Evolutionary conservation across 2,113 vertebrate species (phyloP).

Genomic region (Ailurus styani): DNA sequence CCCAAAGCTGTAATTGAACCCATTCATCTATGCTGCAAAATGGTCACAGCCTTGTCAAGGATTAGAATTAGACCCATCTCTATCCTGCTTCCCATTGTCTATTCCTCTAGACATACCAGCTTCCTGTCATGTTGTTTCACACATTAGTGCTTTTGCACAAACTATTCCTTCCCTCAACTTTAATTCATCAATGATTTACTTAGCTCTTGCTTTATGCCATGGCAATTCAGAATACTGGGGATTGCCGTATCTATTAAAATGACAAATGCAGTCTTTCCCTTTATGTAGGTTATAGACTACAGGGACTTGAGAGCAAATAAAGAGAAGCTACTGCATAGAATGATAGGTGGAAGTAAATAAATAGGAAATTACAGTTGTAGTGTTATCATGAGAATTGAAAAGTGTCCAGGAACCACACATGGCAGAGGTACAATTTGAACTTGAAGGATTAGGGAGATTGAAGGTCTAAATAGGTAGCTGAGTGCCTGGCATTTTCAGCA

Average conservation of each 20-base stretch:
- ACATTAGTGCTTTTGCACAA: background rate
- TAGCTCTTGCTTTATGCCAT: background rate
- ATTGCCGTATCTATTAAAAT: conserved; percentile 7
- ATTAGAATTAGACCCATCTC: background rate
- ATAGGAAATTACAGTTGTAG: background rate
- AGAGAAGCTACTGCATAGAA: background rate
- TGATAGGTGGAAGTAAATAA: background rate
- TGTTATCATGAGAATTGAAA: background rate
- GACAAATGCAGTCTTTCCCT: background rate
- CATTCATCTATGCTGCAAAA: background rate
- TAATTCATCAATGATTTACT: conserved; percentile 9
- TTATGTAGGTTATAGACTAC: background rate
- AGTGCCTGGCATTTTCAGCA: background rate
- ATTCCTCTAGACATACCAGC: background rate
- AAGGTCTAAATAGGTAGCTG: background rate
- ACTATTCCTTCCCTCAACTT: background rate
- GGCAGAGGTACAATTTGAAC: background rate
- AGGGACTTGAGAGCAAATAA: background rate
- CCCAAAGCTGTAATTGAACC: background rate
- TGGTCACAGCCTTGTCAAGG: background rate
- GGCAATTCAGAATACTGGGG: background rate
- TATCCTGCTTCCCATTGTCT: background rate
- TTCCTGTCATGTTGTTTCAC: background rate
- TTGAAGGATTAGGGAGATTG: background rate
- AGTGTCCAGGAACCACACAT: background rate